A percentile compares a stretch with the other conserved stretches of the same genome.
These are phyloP conservation scores for Conus betulinus DNA, from an alignment of 1,140 invertebrate genomes.

Conservation along the genomic window DNA sequence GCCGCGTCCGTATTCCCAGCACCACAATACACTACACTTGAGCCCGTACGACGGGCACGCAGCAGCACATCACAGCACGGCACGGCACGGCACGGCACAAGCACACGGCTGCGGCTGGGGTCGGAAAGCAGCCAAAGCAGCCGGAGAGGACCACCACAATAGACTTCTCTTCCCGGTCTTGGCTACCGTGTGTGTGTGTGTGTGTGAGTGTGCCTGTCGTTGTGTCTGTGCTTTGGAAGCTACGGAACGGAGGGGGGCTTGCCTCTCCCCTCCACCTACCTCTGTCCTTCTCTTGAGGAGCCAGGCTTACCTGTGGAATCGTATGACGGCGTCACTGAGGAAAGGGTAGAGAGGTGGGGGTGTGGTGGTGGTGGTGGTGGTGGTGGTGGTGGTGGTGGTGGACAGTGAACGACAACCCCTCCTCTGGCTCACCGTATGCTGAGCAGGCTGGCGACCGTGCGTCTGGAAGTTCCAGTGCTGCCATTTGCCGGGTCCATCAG, in stretches of 20 bases:
- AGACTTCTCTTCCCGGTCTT: neutral
- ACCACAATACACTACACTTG: no score
- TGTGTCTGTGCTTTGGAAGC: neutral
- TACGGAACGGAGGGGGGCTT: neutral
- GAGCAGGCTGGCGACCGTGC: neutral
- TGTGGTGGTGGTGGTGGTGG: neutral
- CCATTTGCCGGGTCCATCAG: neutral
- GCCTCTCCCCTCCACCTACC: neutral
- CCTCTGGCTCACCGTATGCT: neutral
- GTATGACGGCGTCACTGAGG: neutral
- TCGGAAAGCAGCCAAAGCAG: neutral
- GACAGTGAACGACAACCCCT: neutral
- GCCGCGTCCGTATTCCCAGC: no score
- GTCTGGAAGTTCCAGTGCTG: neutral
- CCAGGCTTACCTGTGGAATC: neutral
- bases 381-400: neutral
- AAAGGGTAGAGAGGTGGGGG: neutral
- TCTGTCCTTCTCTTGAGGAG: no score
- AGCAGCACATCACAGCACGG: no score
- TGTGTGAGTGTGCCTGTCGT: neutral
- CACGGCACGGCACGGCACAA: neutral
- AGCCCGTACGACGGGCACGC: no score
- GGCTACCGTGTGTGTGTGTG: constrained; percentile 1
- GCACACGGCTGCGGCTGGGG: neutral
- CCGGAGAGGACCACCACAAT: neutral